Conservation (phyloP, 2,797 vertebrate genomes). For the Rachycentron canadum region DNA sequence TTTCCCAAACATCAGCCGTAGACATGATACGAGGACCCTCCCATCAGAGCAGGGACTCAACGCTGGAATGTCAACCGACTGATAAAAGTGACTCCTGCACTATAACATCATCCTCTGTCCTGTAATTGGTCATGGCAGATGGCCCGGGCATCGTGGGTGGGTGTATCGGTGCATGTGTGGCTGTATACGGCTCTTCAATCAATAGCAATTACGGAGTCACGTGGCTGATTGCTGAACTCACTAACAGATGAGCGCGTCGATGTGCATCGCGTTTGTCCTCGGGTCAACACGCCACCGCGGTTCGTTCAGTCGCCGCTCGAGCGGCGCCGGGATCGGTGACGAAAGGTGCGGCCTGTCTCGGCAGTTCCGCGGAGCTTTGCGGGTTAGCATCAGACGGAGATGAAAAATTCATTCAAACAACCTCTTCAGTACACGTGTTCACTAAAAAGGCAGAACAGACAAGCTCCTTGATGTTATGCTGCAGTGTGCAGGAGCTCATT, state of each 20-base stretch:
- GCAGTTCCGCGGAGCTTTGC: conserved; percentile 55
- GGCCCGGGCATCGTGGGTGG: conserved; percentile 17
- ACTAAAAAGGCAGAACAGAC: conserved; percentile 22
- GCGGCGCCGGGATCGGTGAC: conserved; percentile 42
- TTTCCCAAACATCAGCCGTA: conserved; percentile 59
- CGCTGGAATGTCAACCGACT: conserved; percentile 51
- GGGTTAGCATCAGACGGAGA: conserved; percentile 47
- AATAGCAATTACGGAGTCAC: conserved; percentile 74
- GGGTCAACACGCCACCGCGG: conserved; percentile 33
- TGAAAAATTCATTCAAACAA: conserved; percentile 48
- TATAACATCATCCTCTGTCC: conserved; percentile 59
- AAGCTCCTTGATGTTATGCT: conserved; percentile 10
- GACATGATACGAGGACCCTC: conserved; percentile 56
- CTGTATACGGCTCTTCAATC: conserved; percentile 64
- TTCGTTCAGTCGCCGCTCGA: conserved; percentile 36
- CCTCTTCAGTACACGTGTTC: conserved; percentile 28
- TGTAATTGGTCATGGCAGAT: conserved; percentile 64
- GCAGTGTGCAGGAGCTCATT: conserved; percentile 48
- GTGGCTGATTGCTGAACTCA: conserved; percentile 55
- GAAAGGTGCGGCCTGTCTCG: conserved; percentile 57
- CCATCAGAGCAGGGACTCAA: conserved; percentile 34
- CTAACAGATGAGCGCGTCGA: conserved; percentile 33
- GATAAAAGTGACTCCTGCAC: conserved; percentile 56
- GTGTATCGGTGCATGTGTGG: conserved; percentile 16
- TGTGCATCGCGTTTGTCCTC: conserved; percentile 50